These are phyloP conservation scores for Bradypodion pumilum DNA, from an alignment of 2,797 vertebrate genomes.

Conservation along the genomic window DNA sequence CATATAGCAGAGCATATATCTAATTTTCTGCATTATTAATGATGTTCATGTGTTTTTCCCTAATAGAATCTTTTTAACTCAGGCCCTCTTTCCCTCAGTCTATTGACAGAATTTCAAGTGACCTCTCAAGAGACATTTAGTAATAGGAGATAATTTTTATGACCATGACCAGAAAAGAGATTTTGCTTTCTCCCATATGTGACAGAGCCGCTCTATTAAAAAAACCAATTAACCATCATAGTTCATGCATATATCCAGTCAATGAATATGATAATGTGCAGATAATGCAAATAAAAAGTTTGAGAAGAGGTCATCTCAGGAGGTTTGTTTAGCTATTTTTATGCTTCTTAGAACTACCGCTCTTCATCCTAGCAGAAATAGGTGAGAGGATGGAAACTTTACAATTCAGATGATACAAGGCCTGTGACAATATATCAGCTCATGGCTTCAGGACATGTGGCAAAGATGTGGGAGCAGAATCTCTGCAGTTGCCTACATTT, in stretches of 20 bases:
- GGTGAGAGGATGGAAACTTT: neutral
- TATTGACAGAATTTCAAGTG: neutral
- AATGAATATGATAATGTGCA: neutral
- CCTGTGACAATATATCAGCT: neutral
- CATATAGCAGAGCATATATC: neutral
- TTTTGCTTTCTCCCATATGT: neutral
- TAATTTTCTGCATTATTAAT: neutral
- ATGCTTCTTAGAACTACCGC: neutral
- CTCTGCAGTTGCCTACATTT: neutral
- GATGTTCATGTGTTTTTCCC: neutral
- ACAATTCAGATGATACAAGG: neutral
- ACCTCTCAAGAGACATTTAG: slow-evolving; percentile 25
- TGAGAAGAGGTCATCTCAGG: neutral
- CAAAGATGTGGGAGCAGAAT: neutral
- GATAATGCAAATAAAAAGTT: neutral
- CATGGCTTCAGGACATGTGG: neutral
- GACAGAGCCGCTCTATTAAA: neutral
- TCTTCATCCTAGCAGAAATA: neutral
- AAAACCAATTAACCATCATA: neutral
- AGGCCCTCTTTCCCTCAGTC: neutral
- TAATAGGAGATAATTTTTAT: slow-evolving; percentile 1
- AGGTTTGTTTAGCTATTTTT: neutral
- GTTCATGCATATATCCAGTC: neutral
- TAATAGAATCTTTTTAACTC: neutral
- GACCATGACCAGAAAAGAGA: neutral